phyloP scores from a whole-genome alignment of 2,113 vertebrate species.

The Bothrops jararaca region DNA sequence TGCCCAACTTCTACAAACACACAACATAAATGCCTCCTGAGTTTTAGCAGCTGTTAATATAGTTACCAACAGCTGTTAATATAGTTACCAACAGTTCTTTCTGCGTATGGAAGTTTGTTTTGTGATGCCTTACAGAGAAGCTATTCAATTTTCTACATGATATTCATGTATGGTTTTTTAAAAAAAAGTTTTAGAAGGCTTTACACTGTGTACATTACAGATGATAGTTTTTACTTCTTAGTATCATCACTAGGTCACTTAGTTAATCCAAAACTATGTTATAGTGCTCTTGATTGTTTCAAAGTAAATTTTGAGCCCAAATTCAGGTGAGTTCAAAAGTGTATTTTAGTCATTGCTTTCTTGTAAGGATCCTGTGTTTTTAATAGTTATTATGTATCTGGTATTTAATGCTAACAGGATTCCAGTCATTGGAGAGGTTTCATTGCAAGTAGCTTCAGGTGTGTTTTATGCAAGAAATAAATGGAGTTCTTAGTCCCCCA shows the following conservation, averaged over 20 bases:
- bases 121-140: background rate
- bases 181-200: background rate
- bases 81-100: background rate
- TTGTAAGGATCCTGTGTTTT: constrained; percentile 68
- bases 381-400: constrained; percentile 77
- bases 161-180: background rate
- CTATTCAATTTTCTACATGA: background rate
- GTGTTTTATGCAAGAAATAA: constrained; percentile 71
- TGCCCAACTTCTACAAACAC: background rate
- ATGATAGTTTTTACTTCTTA: background rate
- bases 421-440: constrained; percentile 80
- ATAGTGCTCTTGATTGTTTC: constrained; percentile 47
- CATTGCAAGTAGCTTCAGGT: constrained; percentile 82
- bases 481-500: constrained; percentile 61
- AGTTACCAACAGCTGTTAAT: background rate
- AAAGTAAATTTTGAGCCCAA: constrained; percentile 70
- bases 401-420: constrained; percentile 84
- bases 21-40: background rate
- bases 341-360: constrained; percentile 67
- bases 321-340: constrained; percentile 75
- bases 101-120: background rate
- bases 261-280: background rate
- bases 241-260: background rate
- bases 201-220: background rate
- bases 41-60: background rate